Percentiles rank a stretch among this genome's conserved stretches.
These are phyloP conservation scores for Hirundo rustica DNA, from an alignment of 2,797 vertebrate species.

Conservation along the genomic window DNA sequence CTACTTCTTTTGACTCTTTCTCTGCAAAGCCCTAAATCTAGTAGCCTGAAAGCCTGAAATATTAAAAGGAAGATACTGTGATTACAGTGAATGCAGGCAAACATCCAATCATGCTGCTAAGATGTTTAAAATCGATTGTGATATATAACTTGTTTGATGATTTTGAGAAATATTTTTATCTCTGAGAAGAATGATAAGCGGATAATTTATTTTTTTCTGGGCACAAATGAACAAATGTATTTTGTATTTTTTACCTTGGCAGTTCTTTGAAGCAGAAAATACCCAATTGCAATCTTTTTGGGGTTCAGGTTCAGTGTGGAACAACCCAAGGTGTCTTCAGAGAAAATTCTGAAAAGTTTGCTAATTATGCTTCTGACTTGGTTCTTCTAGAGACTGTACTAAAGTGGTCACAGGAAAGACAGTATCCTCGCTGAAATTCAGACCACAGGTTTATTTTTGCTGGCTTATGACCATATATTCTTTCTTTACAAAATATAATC, in stretches of 20 bases:
- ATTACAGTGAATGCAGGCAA: neutral
- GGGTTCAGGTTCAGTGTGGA: neutral
- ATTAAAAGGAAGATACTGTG: neutral
- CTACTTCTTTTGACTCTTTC: neutral
- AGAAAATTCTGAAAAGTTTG: neutral
- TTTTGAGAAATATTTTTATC: neutral
- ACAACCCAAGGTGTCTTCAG: neutral
- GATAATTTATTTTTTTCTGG: neutral
- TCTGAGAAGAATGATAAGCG: neutral
- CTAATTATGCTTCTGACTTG: neutral
- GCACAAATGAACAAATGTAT: neutral
- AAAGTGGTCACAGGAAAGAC: neutral
- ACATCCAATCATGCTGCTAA: neutral
- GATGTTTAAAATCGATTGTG: neutral
- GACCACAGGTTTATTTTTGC: neutral
- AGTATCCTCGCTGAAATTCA: neutral
- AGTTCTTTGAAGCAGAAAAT: neutral
- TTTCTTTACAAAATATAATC: neutral
- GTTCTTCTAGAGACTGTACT: neutral
- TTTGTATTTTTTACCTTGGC: neutral
- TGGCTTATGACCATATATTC: neutral
- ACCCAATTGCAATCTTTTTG: neutral
- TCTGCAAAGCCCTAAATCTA: neutral
- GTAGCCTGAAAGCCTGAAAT: neutral
- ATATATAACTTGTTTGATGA: neutral